Conservation (phyloP, 2,888 invertebrate species). For the Rugalucina vietnamica region DNA sequence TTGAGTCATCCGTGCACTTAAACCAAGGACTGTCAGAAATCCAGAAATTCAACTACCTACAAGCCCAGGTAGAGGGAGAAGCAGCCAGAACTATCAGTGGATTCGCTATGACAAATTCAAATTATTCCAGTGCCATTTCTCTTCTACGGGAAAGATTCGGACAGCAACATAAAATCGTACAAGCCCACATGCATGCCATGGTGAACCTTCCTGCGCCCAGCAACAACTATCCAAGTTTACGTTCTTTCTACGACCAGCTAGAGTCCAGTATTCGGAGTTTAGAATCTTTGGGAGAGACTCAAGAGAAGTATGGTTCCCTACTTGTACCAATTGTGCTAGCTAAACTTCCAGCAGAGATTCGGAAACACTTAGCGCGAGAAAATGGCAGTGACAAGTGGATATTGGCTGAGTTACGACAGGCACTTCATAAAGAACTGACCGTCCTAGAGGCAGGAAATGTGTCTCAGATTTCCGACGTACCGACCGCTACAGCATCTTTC, state of each 20-base stretch:
- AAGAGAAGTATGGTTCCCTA: constrained; percentile 33
- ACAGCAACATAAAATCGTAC: constrained; percentile 14
- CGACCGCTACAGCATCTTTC: not conserved
- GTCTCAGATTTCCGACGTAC: not conserved
- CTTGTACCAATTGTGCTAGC: constrained; percentile 34
- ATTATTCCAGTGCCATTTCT: constrained; percentile 3
- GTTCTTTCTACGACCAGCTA: constrained; percentile 36
- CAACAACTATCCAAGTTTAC: constrained; percentile 8
- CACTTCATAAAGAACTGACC: constrained; percentile 25
- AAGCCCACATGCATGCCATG: constrained; percentile 26
- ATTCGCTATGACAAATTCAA: constrained; percentile 13
- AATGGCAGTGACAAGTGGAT: constrained; percentile 20
- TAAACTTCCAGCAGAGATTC: constrained; percentile 41
- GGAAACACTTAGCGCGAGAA: constrained; percentile 11
- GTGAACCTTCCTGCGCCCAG: constrained; percentile 23
- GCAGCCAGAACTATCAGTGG: constrained; percentile 7
- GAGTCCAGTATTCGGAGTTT: constrained; percentile 38
- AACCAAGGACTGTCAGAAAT: constrained; percentile 7
- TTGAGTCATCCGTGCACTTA: constrained; percentile 11
- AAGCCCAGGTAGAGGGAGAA: constrained; percentile 8
- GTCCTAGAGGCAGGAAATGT: constrained; percentile 9
- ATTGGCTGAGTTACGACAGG: constrained; percentile 16
- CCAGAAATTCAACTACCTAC: constrained; percentile 16
- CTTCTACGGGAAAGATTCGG: constrained; percentile 11
- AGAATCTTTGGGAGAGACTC: constrained; percentile 41